A percentile compares a stretch with the other conserved stretches of the same genome.
Conservation (phyloP, 2,113 vertebrate species). For the Syrmaticus mikado region DNA sequence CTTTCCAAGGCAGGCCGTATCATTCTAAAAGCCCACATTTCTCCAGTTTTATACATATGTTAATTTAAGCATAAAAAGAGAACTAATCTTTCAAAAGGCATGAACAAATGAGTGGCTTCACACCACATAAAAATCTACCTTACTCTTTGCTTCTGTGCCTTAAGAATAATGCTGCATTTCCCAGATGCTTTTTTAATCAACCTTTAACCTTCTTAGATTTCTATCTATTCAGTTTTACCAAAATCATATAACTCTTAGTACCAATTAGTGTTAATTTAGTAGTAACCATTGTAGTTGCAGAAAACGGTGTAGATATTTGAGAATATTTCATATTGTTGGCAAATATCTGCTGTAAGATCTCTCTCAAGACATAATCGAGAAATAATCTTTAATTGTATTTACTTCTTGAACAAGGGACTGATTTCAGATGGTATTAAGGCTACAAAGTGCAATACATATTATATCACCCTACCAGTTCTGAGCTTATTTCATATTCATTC, state of each 20-base stretch:
- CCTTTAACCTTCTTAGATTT: background rate
- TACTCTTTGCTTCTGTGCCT: background rate
- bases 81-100: background rate
- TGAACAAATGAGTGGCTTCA: background rate
- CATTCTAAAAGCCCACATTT: background rate
- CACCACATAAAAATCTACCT: background rate
- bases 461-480: background rate
- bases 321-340: background rate
- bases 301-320: background rate
- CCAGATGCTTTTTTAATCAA: background rate
- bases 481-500: background rate
- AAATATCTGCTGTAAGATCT: background rate
- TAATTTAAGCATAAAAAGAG: background rate
- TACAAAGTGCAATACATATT: background rate
- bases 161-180: background rate
- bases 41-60: background rate
- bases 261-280: background rate
- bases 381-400: background rate
- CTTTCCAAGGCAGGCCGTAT: conserved; percentile 8
- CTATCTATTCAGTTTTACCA: background rate
- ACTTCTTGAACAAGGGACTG: background rate
- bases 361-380: background rate
- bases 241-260: background rate
- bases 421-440: background rate
- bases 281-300: background rate